Base-by-base conservation (phyloP, 2,888 invertebrate species). In the Ophonus ardosiacus region DNA sequence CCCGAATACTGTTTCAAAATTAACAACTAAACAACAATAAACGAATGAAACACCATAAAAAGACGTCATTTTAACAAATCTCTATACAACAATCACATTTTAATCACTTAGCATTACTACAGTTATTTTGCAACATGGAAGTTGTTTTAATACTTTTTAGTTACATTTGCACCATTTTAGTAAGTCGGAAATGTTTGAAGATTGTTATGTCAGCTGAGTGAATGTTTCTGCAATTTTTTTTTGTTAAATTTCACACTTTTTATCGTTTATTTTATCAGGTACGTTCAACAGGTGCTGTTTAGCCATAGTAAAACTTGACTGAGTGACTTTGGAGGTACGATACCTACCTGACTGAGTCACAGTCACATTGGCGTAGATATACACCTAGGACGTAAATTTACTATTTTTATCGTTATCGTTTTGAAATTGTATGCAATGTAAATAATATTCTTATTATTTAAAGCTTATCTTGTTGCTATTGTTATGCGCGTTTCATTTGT, bases 291-390 rank as follows among this genome's bases (percentile, higher is more conserved):
- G 86, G 86, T 86, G 85, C 59, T 57, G 38, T 86, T 87, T 86
- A 83, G 85, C 82, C 85, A 84, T 84, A 84, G 78, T 63, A 63
- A 63, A 78, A 84, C 84, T 84, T 84, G 84, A 84, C 83, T 83
- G 83, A 56, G 21, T 86, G 87, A 87, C 87, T 87, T 87, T 84
- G 85, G 86, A 86, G 86, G 86, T 85, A 65, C 71, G 31, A 78
- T 84, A 61, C 24, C 78, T 88, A 88, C 89, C 89, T 89, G 88
- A 85, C 86, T 89, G 89, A 89, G 88, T 89, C 89, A 89, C 86
- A 71, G 15, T 76, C 43, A 40, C 57, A 40, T 76, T 76, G 78
- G 84, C 84, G 84, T 78, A 78, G 43, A 21, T 68, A 68, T 8
- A 31, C 21, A 31, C 31, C 24, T 68, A 15, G 21, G 7, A 68